Evolutionary conservation across 1,140 invertebrate species (phyloP), one percentile per base, ranked within the genome.

Genomic region (Holotrichia oblita): DNA sequence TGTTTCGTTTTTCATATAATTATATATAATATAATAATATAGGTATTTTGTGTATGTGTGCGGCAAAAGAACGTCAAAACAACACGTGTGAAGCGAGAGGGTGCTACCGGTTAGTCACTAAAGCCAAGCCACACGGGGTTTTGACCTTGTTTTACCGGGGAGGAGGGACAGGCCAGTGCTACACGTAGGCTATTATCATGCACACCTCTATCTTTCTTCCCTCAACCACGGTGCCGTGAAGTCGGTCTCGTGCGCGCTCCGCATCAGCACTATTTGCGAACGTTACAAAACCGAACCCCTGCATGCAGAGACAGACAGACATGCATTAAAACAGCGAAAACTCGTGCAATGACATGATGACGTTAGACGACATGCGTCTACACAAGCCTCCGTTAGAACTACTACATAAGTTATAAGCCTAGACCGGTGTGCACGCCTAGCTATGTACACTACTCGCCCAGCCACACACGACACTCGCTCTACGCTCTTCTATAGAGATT

Each of bases 271-370:
- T 97, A 95, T 97, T 98, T 94, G 97, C 97, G 95, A 99, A 99
- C 93, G 98, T 99, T 95, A 99, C 98, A 97, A 99, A 99, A 96
- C 98, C 98, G 94, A 99, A 99, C 93, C 98, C 98, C 94, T 96
- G 94, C 94, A 94, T 94, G 93, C 91, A 93, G 84, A 85, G 90
- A 93, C 91, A 92, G 91, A 93, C 91, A 92, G 92, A 93, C 91
- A 92, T 91, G 90, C 90, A 91, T 91, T 91, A 91, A 91, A 90
- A 92, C 91, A 91, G 85, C 84, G 84, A 84, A 85, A 85, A 85
- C 85, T 85, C 85, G 91, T 92, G 91, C 91, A 92, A 91, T 91
- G 91, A 91, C 90, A 91, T 91, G 89, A 86, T 86, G 84, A 82
- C 81, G 81, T 82, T 82, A 82, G 81, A 82, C 81, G 81, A 81